Evolutionary conservation across 2,113 vertebrate genomes (phyloP), one percentile per base, ranked within the genome.

Genomic region (Carollia perspicillata): DNA sequence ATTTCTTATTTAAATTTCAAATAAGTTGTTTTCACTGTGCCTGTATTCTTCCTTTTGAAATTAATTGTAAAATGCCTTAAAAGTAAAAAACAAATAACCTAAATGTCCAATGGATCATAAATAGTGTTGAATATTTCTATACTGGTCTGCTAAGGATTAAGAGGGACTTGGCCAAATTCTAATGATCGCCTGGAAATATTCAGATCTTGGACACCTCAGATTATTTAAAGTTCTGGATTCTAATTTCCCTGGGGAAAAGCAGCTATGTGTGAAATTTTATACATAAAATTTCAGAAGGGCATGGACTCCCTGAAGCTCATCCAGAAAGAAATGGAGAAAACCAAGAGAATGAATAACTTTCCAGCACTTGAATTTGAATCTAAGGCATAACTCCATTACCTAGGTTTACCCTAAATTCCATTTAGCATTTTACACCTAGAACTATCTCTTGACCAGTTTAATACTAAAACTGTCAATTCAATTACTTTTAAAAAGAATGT

Each of bases 391-490:
- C 17, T 87, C 26, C 9, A 58, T 95, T 6, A 33, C 3, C 14
- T 74, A 60, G 8, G 37, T 30, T 53, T 88, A 51, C 5, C 58
- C 75, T 95, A 80, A 93, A 68, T 37, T 85, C 8, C 44, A 58
- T 8, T 40, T n/a, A 72, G n/a, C 14, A 94, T 53, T 94, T 96
- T 91, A 95, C 10, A 94, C 47, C n/a, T 86, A 81, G 33, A 81
- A 81, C 22, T 80, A 80, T 65, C 26, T n/a, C 20, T 66, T 87
- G 40, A 42, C 5, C 0, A 90, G 51, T 33, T 95, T 55, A 69
- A 92, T 63, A 80, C 1, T 92, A 90, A 95, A 95, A 80, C 6
- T 85, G 30, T 80, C 80, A 69, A 86, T 33, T 89, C 60, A 68
- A 80, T 83, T 86, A 80, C 66, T 93, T 87, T 44, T 68, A 78